phyloP scores from a whole-genome alignment of 2,888 invertebrate genomes.

The Xylocampa areola region DNA sequence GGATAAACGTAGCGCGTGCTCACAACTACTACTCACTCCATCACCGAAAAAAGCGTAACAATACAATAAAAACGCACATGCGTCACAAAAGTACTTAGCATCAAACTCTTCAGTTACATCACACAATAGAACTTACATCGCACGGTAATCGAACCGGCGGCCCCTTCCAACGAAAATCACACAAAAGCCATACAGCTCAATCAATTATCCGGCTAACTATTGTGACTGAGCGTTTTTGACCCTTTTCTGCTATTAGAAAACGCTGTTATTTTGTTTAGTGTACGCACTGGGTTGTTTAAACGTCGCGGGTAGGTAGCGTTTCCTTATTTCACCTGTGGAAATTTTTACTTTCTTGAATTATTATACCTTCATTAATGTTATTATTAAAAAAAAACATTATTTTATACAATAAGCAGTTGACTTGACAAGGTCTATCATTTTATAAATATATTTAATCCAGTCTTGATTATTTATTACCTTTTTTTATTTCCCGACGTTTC shows the following conservation, averaged over 20 bases:
- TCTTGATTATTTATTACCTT: too few species aligned
- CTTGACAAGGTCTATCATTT: too few species aligned
- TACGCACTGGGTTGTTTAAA: constrained; percentile 38
- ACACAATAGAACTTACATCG: constrained; percentile 45
- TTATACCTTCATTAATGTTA: too few species aligned
- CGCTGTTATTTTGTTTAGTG: constrained; percentile 50
- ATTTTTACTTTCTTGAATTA: too few species aligned
- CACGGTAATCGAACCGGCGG: constrained; percentile 53
- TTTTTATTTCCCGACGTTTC: too few species aligned
- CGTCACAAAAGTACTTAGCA: constrained; percentile 25
- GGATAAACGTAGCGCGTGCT: too few species aligned
- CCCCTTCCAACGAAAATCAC: constrained; percentile 49
- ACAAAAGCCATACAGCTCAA: constrained; percentile 63
- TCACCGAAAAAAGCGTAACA: not conserved
- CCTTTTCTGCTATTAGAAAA: constrained; percentile 60
- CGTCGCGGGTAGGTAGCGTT: constrained; percentile 23
- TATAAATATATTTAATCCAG: too few species aligned
- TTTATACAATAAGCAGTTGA: too few species aligned
- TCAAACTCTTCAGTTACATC: constrained; percentile 20
- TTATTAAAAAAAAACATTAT: too few species aligned
- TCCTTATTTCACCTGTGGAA: not conserved
- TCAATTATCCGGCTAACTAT: constrained; percentile 70
- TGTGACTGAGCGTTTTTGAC: constrained; percentile 72
- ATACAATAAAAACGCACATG: constrained; percentile 6
- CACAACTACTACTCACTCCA: too few species aligned